A percentile compares a stretch with the other conserved stretches of the same genome.
Conservation (phyloP, 2,888 invertebrate species). For the Coenonympha arcania region DNA sequence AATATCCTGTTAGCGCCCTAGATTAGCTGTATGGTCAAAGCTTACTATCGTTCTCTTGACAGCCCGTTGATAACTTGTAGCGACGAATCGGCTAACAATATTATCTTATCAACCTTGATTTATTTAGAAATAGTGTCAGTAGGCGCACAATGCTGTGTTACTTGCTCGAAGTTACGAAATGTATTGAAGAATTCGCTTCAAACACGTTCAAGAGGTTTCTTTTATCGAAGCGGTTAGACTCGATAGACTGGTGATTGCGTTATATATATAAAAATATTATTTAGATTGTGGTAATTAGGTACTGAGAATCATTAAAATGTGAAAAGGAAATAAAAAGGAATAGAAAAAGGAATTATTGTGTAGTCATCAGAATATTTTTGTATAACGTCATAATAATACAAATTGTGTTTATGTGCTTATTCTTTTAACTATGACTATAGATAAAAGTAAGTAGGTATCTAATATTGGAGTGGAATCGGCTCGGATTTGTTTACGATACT, state of each 20-base stretch:
- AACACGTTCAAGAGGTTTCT: conserved; percentile 13
- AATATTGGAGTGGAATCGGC: too few relatives aligned
- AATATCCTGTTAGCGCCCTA: conserved; percentile 24
- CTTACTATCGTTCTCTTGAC: conserved; percentile 32
- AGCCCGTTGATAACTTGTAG: conserved; percentile 33
- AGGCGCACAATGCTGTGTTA: conserved; percentile 26
- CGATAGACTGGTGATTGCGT: not conserved
- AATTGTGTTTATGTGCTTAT: too few relatives aligned
- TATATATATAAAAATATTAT: not conserved
- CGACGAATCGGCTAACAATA: conserved; percentile 40
- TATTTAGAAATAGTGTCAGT: conserved; percentile 49
- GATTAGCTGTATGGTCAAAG: conserved; percentile 20
- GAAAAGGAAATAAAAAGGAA: too few relatives aligned
- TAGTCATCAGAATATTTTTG: too few relatives aligned
- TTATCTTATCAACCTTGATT: conserved; percentile 58
- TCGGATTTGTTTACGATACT: not conserved
- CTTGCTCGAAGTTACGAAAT: conserved; percentile 28
- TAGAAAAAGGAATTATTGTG: too few relatives aligned
- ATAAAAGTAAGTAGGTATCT: too few relatives aligned
- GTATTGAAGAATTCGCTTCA: conserved; percentile 17
- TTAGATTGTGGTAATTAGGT: not conserved
- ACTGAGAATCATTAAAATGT: not conserved
- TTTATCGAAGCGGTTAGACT: conserved; percentile 2
- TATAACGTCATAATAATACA: too few relatives aligned
- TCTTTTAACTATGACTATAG: too few relatives aligned